phyloP scores from a whole-genome alignment of 2,113 vertebrate species.

The Emydocephalus ijimae region DNA sequence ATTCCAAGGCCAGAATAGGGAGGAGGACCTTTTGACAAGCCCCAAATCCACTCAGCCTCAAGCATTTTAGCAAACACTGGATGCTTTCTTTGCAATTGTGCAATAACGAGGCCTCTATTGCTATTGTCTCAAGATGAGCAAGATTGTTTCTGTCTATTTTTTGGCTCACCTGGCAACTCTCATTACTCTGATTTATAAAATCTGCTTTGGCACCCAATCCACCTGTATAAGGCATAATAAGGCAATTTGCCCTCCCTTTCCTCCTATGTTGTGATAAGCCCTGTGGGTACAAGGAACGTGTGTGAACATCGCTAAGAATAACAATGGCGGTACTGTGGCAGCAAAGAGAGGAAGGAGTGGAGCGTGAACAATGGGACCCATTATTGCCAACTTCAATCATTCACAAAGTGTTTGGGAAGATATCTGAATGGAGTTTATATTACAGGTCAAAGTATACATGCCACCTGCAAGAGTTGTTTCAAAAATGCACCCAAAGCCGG shows the following conservation, averaged over 20 bases:
- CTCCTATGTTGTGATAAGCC: conserved; percentile 15
- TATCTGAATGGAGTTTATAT: neutral
- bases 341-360: neutral
- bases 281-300: neutral
- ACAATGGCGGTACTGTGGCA: conserved; percentile 15
- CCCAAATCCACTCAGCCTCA: neutral
- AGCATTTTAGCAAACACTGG: neutral
- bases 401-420: neutral
- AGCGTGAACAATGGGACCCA: neutral
- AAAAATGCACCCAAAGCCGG: neutral
- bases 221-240: conserved; percentile 6
- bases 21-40: neutral
- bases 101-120: conserved; percentile 14
- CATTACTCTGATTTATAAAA: neutral
- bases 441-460: neutral
- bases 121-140: conserved; percentile 34
- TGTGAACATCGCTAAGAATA: conserved; percentile 13
- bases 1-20: neutral
- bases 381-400: conserved; percentile 7
- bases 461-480: neutral
- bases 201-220: neutral
- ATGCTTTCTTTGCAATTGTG: neutral
- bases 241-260: conserved; percentile 5
- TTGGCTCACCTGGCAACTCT: neutral
- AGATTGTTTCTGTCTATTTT: neutral